Evolutionary conservation across 2,797 vertebrate genomes (phyloP).

Genomic region (Chromobotia macracanthus): DNA sequence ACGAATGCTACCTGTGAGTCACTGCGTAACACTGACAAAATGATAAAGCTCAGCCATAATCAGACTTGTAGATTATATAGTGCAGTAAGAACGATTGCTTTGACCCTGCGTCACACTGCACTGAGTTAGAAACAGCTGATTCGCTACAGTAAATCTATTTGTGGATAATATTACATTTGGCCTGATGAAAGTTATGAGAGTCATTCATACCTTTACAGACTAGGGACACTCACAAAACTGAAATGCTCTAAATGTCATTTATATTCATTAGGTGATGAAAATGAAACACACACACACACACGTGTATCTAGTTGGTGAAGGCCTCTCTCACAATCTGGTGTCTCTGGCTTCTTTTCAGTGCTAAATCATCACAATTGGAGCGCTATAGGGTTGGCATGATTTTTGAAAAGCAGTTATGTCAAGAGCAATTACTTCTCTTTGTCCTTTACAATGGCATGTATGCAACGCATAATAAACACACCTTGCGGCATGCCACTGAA

Average conservation of each 20-base stretch:
- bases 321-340: conserved; percentile 38
- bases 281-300: not conserved
- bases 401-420: conserved; percentile 23
- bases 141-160: not conserved
- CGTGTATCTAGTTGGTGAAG: not conserved
- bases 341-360: conserved; percentile 30
- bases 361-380: conserved; percentile 27
- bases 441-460: conserved; percentile 38
- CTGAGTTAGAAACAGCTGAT: conserved; percentile 1
- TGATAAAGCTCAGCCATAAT: conserved; percentile 33
- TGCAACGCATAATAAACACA: conserved; percentile 13
- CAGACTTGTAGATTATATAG: conserved; percentile 36
- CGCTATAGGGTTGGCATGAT: conserved; percentile 7
- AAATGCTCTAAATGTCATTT: not conserved
- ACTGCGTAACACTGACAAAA: conserved; percentile 17
- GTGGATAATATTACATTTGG: not conserved
- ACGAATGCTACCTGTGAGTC: conserved; percentile 36
- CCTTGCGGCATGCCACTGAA: conserved; percentile 32
- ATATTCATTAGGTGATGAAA: not conserved
- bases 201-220: not conserved
- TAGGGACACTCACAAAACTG: not conserved
- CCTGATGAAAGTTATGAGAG: not conserved
- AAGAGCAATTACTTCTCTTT: conserved; percentile 36
- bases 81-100: not conserved
- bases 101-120: not conserved